Evolutionary conservation across 2,113 vertebrate species (phyloP).

Genomic region (Mirounga angustirostris): DNA sequence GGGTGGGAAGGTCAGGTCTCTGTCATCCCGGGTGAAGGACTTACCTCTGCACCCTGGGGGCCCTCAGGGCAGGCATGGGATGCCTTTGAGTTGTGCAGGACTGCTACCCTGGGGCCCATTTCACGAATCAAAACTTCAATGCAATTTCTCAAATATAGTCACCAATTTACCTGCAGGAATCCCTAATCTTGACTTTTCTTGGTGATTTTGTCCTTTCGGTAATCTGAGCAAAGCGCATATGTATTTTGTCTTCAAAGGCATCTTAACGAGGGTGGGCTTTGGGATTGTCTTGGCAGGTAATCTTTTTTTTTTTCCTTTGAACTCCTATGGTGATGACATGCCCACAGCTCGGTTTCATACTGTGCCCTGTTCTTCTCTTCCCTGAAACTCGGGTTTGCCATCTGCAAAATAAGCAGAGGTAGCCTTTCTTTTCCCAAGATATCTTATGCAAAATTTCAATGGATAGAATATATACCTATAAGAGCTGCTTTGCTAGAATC

Average conservation of each 20-base stretch:
- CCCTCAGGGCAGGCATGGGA: rapidly evolving
- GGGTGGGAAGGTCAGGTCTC: background rate
- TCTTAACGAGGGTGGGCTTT: background rate
- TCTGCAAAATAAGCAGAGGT: background rate
- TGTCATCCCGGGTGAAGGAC: background rate
- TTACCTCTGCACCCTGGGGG: too few relatives aligned
- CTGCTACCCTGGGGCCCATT: background rate
- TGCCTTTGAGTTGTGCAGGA: background rate
- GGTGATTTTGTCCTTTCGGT: background rate
- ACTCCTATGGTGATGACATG: background rate
- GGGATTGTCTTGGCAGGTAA: background rate
- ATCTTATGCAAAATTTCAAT: background rate
- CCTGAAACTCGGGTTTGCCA: background rate
- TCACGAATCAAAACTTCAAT: background rate
- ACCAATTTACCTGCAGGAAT: background rate
- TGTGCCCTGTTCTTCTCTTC: background rate
- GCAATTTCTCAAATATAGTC: background rate
- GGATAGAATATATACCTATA: rapidly evolving
- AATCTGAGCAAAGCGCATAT: too few relatives aligned
- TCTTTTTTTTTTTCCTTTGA: background rate
- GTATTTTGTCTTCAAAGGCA: background rate
- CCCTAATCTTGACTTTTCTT: background rate
- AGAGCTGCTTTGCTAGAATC: background rate
- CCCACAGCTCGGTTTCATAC: background rate
- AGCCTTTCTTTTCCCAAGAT: background rate